A percentile compares a stretch with the other conserved stretches of the same genome.
These are phyloP conservation scores for Periplaneta americana DNA, from an alignment of 1,140 invertebrate species.

Conservation along the genomic window DNA sequence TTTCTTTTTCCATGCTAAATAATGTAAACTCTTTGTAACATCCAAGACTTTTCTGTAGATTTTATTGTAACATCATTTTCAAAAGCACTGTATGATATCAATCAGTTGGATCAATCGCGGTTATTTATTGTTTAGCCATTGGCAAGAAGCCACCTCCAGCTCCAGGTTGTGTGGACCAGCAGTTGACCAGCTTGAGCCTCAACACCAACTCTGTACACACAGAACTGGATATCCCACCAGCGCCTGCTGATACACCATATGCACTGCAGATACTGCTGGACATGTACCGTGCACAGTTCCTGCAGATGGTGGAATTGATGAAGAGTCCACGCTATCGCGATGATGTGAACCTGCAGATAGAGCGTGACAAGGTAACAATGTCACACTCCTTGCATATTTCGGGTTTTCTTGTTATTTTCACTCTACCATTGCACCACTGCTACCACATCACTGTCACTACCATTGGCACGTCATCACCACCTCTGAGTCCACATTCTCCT, in stretches of 20 bases:
- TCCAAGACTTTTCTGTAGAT: too few species aligned
- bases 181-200: conserved; percentile 66
- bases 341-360: conserved; percentile 70
- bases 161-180: conserved; percentile 85
- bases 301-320: conserved; percentile 76
- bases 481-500: too few species aligned
- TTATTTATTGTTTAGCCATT: conserved; percentile 33
- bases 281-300: conserved; percentile 75
- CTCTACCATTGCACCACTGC: too few species aligned
- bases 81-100: too few species aligned
- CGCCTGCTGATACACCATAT: conserved; percentile 74
- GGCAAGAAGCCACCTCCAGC: conserved; percentile 71
- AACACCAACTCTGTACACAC: conserved; percentile 60
- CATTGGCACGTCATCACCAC: too few species aligned
- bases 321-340: conserved; percentile 66
- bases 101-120: too few species aligned
- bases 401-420: too few species aligned
- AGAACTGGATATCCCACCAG: conserved; percentile 72
- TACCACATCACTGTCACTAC: too few species aligned
- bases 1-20: too few species aligned
- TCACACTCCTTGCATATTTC: too few species aligned
- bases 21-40: too few species aligned
- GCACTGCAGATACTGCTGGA: conserved; percentile 80
- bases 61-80: too few species aligned
- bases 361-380: conserved; percentile 60